Conservation (phyloP, 2,888 invertebrate species). For the Morpho helenor region DNA sequence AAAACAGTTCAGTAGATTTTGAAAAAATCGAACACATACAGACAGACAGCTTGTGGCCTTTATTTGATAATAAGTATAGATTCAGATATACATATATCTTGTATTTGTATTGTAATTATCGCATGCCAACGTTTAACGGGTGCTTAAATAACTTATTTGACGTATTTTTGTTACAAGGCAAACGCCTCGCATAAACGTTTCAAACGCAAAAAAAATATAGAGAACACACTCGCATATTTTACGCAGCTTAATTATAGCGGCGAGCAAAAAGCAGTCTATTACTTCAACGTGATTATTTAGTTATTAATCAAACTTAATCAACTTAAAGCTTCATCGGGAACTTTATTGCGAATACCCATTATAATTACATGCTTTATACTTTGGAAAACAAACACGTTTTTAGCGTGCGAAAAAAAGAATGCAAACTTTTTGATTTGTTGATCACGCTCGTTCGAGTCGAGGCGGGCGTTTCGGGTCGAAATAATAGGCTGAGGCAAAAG, state of each 20-base stretch:
- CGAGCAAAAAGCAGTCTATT: constrained; percentile 30
- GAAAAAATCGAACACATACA: too few relatives aligned
- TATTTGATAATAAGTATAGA: too few relatives aligned
- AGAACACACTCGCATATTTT: constrained; percentile 23
- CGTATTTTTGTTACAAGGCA: constrained; percentile 21
- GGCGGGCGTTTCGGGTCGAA: constrained; percentile 56
- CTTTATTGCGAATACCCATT: constrained; percentile 58
- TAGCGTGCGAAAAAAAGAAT: constrained; percentile 40
- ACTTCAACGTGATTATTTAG: constrained; percentile 35
- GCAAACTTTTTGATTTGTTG: constrained; percentile 61
- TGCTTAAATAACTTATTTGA: constrained; percentile 23
- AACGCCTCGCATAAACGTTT: constrained; percentile 21
- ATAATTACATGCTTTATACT: constrained; percentile 66
- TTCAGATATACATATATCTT: too few relatives aligned
- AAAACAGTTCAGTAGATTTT: too few relatives aligned
- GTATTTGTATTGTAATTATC: constrained; percentile 4
- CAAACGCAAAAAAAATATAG: constrained; percentile 15
- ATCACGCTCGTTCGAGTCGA: constrained; percentile 61
- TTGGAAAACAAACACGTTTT: constrained; percentile 74
- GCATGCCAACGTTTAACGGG: constrained; percentile 17
- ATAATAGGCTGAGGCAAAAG: constrained; percentile 69
- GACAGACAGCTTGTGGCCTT: too few relatives aligned
- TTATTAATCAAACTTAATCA: constrained; percentile 51
- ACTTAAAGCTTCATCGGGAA: constrained; percentile 44
- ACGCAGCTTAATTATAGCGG: constrained; percentile 26